A percentile compares a stretch with the other conserved stretches of the same genome.
phyloP scores from a whole-genome alignment of 1,140 invertebrate genomes.

The Drosophila kepulauana region DNA sequence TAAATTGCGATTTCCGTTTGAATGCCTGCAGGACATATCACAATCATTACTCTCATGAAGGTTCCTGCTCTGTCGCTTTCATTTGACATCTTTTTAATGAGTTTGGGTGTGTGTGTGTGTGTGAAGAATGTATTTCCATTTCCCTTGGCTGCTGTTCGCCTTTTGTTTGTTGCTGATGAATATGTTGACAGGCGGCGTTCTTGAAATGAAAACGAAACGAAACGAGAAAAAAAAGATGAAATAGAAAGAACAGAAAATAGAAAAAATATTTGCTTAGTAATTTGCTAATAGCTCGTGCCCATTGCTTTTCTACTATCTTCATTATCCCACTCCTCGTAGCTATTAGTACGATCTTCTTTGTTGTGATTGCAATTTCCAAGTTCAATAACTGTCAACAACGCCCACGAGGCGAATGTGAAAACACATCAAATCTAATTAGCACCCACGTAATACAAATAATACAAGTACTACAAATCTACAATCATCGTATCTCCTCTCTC shows the following conservation, averaged over 20 bases:
- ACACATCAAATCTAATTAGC: slow-evolving; percentile 70
- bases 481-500: slow-evolving; percentile 1
- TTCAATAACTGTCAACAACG: slow-evolving; percentile 53
- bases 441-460: slow-evolving; percentile 17
- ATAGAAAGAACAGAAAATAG: background rate
- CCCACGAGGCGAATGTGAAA: slow-evolving; percentile 32
- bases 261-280: slow-evolving; percentile 6
- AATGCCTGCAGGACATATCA: slow-evolving; percentile 2
- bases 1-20: background rate
- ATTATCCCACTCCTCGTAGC: background rate
- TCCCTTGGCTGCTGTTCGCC: slow-evolving; percentile 6
- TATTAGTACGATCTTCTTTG: slow-evolving; percentile 4
- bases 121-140: slow-evolving; percentile 19
- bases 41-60: slow-evolving; percentile 11
- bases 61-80: slow-evolving; percentile 10
- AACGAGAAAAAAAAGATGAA: background rate
- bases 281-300: slow-evolving; percentile 28
- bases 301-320: background rate
- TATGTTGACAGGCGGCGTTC: slow-evolving; percentile 28
- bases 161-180: slow-evolving; percentile 27
- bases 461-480: background rate
- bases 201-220: slow-evolving; percentile 2
- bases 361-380: slow-evolving; percentile 30
- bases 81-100: slow-evolving; percentile 38
- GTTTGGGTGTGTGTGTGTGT: slow-evolving; percentile 5